A percentile compares a stretch with the other conserved stretches of the same genome.
Evolutionary conservation across 53 echinoderm and acorn worm species (phyloP).

Genomic region (Paelopatides confundens): DNA sequence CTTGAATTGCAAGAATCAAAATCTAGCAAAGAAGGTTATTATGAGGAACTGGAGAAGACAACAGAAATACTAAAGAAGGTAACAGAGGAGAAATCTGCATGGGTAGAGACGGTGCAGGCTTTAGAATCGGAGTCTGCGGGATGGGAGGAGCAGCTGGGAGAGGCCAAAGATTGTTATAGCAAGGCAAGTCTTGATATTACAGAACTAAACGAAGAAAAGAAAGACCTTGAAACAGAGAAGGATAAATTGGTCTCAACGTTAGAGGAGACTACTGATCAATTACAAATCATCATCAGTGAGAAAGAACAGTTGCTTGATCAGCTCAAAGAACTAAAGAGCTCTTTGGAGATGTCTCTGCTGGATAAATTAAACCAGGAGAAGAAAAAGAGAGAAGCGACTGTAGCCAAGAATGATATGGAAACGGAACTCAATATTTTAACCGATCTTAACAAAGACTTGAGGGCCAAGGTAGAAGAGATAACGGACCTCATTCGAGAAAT

Average conservation of each 20-base stretch:
- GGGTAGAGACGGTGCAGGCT: neutral
- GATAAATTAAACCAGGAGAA: slow-evolving; percentile 47
- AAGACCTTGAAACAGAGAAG: slow-evolving; percentile 41
- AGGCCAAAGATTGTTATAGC: neutral
- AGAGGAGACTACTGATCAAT: slow-evolving; percentile 16
- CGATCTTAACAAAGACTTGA: neutral
- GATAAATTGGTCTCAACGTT: neutral
- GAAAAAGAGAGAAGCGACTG: slow-evolving; percentile 17
- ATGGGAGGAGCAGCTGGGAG: neutral
- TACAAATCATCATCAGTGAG: slow-evolving; percentile 49
- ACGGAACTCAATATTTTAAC: neutral
- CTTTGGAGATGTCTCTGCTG: slow-evolving; percentile 36
- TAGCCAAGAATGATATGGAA: neutral
- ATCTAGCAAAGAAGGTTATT: slow-evolving; percentile 6
- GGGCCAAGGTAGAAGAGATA: slow-evolving; percentile 46
- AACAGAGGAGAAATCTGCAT: neutral
- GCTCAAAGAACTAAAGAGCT: slow-evolving; percentile 20
- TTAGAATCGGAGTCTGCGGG: neutral
- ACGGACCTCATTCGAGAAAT: slow-evolving; percentile 45
- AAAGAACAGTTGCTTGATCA: slow-evolving; percentile 41
- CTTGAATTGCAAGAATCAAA: slow-evolving; percentile 24
- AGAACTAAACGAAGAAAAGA: slow-evolving; percentile 12
- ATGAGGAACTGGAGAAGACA: slow-evolving; percentile 4
- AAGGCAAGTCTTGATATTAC: neutral
- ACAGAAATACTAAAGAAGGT: slow-evolving; percentile 19